Base-by-base conservation (phyloP, 1,140 invertebrate species). In the Lamellibrachia luymesi region DNA sequence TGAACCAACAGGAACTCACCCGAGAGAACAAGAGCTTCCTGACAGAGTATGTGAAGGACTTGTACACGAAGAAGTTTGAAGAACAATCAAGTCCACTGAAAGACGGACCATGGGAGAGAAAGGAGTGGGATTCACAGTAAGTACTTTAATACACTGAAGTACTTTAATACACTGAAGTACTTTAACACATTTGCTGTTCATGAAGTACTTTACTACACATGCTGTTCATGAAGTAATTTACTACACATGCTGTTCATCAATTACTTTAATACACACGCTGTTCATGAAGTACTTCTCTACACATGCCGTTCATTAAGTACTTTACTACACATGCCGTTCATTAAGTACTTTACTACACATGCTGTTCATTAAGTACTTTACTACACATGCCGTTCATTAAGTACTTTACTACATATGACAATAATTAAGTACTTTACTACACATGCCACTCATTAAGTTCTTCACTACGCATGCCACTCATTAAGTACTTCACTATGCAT, bases 1-100 rank as follows among this genome's bases (percentile, higher is more conserved):
- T 50, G 93, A 51, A 56, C 51, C 52, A 98, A 94, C 98, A 98
- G 95, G 95, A 97, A 25, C 94, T 99, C 25, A 98, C 98, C 0
- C 27, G 95, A 91, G 98, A 98, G 94, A 99, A 99, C 96, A 96
- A 97, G 96, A 96, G 97, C 92, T 99, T 99, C 96, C 95, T 99
- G 27, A 97, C 98, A 95, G 96, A 98, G 0, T 96, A 98, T 17
- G 96, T 97, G 93, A 97, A 98, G 51, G 97, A 97, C 95, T 97
- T 97, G 95, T 80, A 80, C 64, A 80, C 64, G 17, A 80, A 80
- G 64, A 97, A 96, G 94, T 95, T 95, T 51, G 94, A 95, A 94
- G 97, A 94, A 94, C 97, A 94, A 51, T 94, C 96, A 89, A 97
- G 96, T 95, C 97, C 97, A 51, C 94, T 97, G n/a, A 97, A 97